phyloP scores from a whole-genome alignment of 2,797 vertebrate genomes.

The Falco cherrug region DNA sequence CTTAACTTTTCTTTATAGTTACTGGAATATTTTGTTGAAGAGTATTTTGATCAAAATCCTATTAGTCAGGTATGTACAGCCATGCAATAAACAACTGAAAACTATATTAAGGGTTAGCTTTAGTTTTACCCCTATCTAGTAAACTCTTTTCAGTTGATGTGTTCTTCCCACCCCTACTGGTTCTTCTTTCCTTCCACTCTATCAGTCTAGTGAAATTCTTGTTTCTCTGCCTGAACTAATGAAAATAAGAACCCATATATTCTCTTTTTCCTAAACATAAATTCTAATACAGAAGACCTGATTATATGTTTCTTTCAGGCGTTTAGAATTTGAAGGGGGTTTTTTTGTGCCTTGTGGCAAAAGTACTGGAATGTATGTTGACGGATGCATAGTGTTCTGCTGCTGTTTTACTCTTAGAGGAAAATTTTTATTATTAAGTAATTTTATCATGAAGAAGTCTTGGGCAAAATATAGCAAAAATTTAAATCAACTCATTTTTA shows the following conservation, averaged over 20 bases:
- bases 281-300: not conserved
- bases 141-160: not conserved
- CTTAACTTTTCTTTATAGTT: conserved; percentile 77
- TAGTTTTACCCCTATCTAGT: not conserved
- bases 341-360: not conserved
- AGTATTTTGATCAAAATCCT: conserved; percentile 98
- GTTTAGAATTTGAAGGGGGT: not conserved
- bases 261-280: not conserved
- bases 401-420: not conserved
- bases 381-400: not conserved
- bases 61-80: conserved; percentile 91
- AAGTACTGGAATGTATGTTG: not conserved
- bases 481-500: not conserved
- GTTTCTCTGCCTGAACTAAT: not conserved
- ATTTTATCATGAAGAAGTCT: not conserved
- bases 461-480: not conserved
- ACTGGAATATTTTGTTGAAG: conserved; percentile 92
- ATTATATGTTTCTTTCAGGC: not conserved
- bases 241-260: not conserved
- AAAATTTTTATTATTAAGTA: not conserved
- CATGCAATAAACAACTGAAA: not conserved
- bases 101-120: not conserved
- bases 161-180: not conserved
- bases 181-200: too few relatives aligned
- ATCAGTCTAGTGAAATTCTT: not conserved